phyloP scores from a whole-genome alignment of 2,113 vertebrate genomes.

The Channa maculata region DNA sequence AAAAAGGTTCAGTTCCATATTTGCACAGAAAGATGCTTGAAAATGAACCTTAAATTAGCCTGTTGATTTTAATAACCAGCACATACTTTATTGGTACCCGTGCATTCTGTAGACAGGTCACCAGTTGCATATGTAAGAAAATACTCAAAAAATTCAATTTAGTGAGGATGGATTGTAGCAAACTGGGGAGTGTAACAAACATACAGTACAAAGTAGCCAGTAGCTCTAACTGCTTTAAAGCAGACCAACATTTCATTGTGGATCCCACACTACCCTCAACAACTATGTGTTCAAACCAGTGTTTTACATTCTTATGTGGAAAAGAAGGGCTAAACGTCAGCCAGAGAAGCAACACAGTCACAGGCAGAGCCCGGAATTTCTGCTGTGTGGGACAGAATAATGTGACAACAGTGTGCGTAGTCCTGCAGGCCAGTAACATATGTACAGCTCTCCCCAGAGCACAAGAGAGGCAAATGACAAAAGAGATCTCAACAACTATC shows the following conservation, averaged over 20 bases:
- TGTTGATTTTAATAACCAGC: slow-evolving; percentile 56
- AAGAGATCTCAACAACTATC: slow-evolving; percentile 56
- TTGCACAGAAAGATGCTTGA: neutral
- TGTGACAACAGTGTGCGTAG: slow-evolving; percentile 64
- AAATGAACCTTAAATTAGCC: slow-evolving; percentile 14
- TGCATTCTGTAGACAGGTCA: slow-evolving; percentile 37
- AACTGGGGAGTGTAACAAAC: slow-evolving; percentile 29
- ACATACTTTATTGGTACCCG: slow-evolving; percentile 45
- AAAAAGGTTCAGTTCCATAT: neutral
- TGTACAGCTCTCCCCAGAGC: slow-evolving; percentile 66
- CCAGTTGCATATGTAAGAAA: slow-evolving; percentile 46
- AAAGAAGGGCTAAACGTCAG: slow-evolving; percentile 48
- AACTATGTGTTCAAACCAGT: slow-evolving; percentile 51
- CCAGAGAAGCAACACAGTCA: slow-evolving; percentile 63
- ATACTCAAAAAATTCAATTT: slow-evolving; percentile 32
- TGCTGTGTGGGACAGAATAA: slow-evolving; percentile 58
- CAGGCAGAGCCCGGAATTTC: slow-evolving; percentile 44
- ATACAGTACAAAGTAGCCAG: slow-evolving; percentile 28
- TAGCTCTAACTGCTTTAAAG: slow-evolving; percentile 5
- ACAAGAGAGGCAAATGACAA: slow-evolving; percentile 67
- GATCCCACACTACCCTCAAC: slow-evolving; percentile 49
- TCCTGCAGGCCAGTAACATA: slow-evolving; percentile 67
- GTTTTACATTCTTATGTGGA: slow-evolving; percentile 40
- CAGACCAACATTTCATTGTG: slow-evolving; percentile 36
- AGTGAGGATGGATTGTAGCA: slow-evolving; percentile 21